A percentile compares a stretch with the other conserved stretches of the same genome.
phyloP scores from a whole-genome alignment of 2,888 invertebrate species.

The Hemicrepidius hirtus region DNA sequence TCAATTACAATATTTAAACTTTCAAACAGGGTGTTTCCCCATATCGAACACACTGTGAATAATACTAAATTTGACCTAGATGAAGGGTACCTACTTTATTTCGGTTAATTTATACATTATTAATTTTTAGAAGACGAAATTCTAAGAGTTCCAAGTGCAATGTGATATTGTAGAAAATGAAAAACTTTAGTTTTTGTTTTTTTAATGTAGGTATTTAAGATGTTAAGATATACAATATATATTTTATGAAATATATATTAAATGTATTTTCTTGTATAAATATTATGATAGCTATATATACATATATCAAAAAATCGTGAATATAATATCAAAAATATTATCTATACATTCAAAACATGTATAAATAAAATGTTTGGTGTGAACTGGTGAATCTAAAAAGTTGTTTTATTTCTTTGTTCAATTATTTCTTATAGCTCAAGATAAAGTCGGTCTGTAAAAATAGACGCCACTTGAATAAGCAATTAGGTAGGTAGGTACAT shows the following conservation, averaged over 20 bases:
- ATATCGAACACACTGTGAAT: not conserved
- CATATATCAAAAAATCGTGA: slow-evolving; percentile 51
- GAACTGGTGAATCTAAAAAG: slow-evolving; percentile 30
- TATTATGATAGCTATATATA: slow-evolving; percentile 53
- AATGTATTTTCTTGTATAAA: slow-evolving; percentile 65
- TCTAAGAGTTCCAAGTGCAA: slow-evolving; percentile 67
- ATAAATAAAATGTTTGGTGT: slow-evolving; percentile 52
- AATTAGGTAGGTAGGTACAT: no score
- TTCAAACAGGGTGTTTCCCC: slow-evolving; percentile 32
- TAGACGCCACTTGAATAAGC: no score
- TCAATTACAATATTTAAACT: not conserved
- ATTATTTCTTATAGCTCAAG: no score
- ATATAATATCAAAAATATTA: slow-evolving; percentile 52
- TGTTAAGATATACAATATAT: slow-evolving; percentile 64
- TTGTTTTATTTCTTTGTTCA: slow-evolving; percentile 37
- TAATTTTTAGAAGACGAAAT: slow-evolving; percentile 55
- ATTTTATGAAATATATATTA: slow-evolving; percentile 69
- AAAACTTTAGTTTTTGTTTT: slow-evolving; percentile 58
- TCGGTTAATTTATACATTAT: slow-evolving; percentile 52
- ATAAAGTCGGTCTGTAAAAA: no score
- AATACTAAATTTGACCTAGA: not conserved
- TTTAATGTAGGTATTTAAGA: slow-evolving; percentile 52
- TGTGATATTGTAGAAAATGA: slow-evolving; percentile 69
- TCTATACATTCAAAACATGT: slow-evolving; percentile 51
- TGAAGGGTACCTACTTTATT: slow-evolving; percentile 18